phyloP scores from a whole-genome alignment of 2,113 vertebrate genomes.

The Rhinoderma darwinii region DNA sequence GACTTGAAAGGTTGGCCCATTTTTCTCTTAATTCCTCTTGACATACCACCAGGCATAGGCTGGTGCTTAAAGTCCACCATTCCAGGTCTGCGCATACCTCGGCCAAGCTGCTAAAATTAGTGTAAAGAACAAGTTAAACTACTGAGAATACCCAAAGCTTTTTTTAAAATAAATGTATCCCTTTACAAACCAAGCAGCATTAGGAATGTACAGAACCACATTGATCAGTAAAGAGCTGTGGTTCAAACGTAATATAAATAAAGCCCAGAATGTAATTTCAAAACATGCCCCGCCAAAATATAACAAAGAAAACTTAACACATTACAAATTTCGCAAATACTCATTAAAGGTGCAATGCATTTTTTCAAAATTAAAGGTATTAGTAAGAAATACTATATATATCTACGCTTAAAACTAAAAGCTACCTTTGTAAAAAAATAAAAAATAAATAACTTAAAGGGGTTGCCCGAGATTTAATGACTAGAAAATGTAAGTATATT shows the following conservation, averaged over 20 bases:
- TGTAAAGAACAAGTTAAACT: slow-evolving; percentile 70
- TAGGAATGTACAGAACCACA: background rate
- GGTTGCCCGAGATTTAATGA: too few species aligned
- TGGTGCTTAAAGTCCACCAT: slow-evolving; percentile 80
- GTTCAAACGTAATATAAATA: background rate
- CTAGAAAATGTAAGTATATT: too few species aligned
- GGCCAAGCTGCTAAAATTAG: slow-evolving; percentile 80
- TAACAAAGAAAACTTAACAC: slow-evolving; percentile 61
- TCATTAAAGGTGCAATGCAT: slow-evolving; percentile 88
- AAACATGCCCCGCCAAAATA: slow-evolving; percentile 55
- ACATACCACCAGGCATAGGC: slow-evolving; percentile 75
- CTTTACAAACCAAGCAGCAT: background rate
- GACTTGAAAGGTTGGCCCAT: slow-evolving; percentile 80
- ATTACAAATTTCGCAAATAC: slow-evolving; percentile 60
- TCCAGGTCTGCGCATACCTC: slow-evolving; percentile 79
- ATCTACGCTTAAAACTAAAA: background rate
- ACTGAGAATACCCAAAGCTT: background rate
- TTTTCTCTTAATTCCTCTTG: slow-evolving; percentile 85
- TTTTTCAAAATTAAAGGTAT: slow-evolving; percentile 62
- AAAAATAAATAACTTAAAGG: too few species aligned
- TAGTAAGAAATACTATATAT: background rate
- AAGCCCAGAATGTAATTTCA: background rate
- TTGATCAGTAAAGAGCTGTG: slow-evolving; percentile 4
- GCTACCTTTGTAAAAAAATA: background rate
- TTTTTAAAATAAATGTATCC: background rate